phyloP scores from a whole-genome alignment of 2,797 vertebrate genomes.

The Amphiprion clarkii region DNA sequence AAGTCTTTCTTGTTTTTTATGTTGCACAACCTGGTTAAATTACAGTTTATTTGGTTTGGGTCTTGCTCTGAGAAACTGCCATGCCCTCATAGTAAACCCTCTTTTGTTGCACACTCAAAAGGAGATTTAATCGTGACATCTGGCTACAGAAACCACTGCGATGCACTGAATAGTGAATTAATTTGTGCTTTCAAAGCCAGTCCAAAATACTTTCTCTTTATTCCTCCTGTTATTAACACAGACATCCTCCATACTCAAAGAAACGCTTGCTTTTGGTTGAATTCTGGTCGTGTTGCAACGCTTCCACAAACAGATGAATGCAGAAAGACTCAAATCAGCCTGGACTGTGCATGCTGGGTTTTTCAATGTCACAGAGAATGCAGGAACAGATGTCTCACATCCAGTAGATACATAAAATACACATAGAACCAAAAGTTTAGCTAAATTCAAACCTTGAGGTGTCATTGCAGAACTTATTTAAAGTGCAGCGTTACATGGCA shows the following conservation, averaged over 20 bases:
- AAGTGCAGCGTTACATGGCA: background rate
- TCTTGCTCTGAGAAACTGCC: background rate
- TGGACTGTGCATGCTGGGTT: background rate
- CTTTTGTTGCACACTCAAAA: constrained; percentile 26
- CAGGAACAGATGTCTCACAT: constrained; percentile 14
- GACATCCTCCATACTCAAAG: constrained; percentile 27
- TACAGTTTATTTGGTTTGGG: too few relatives aligned
- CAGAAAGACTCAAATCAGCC: background rate
- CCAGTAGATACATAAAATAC: constrained; percentile 1
- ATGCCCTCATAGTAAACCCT: constrained; percentile 13
- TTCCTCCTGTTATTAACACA: constrained; percentile 8
- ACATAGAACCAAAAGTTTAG: background rate
- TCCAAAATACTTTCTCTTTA: constrained; percentile 21
- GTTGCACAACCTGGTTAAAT: background rate
- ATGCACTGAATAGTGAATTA: constrained; percentile 11
- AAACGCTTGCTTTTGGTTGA: constrained; percentile 18
- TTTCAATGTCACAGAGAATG: constrained; percentile 5
- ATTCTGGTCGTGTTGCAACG: constrained; percentile 12
- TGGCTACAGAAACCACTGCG: too few relatives aligned
- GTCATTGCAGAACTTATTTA: background rate
- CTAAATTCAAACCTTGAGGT: background rate
- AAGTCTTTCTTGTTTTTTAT: background rate
- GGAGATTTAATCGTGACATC: constrained; percentile 28
- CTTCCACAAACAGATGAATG: constrained; percentile 19
- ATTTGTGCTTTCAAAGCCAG: constrained; percentile 22